Evolutionary conservation across 2,888 invertebrate genomes (phyloP).

Genomic region (Amphipyra tragopoginis): DNA sequence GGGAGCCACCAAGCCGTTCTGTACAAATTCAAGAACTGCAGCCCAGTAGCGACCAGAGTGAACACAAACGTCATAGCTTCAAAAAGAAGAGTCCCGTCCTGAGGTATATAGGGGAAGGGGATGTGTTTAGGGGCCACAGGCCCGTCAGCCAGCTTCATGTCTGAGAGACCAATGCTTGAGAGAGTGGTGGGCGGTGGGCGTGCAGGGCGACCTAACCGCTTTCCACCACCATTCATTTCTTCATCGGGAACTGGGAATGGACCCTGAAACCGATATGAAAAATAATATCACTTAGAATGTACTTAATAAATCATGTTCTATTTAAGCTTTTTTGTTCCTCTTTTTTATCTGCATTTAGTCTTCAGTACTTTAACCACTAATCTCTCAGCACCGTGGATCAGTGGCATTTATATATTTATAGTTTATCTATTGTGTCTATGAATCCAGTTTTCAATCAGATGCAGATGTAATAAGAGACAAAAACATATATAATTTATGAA

Average conservation of each 20-base stretch:
- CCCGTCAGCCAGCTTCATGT: constrained; percentile 74
- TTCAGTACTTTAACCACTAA: no score
- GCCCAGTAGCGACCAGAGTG: constrained; percentile 93
- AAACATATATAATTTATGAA: no score
- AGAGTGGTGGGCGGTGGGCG: constrained; percentile 67
- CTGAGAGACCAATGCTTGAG: constrained; percentile 55
- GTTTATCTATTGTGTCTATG: no score
- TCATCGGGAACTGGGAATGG: constrained; percentile 73
- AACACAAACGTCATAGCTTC: constrained; percentile 96
- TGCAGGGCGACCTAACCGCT: constrained; percentile 69
- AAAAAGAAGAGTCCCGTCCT: constrained; percentile 95
- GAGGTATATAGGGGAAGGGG: constrained; percentile 94
- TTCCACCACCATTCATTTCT: constrained; percentile 78
- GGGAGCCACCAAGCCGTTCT: constrained; percentile 99
- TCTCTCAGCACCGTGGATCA: no score
- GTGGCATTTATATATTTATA: no score
- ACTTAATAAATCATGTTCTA: no score
- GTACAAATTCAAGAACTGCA: constrained; percentile 98
- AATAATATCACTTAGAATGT: not conserved
- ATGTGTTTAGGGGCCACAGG: constrained; percentile 94
- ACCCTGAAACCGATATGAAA: constrained; percentile 63
- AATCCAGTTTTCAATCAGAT: no score
- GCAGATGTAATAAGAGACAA: no score
- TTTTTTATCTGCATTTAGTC: no score
- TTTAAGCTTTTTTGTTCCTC: no score